These are phyloP conservation scores for Enteromius mattozi DNA, from an alignment of 2,797 vertebrate species.

Conservation along the genomic window DNA sequence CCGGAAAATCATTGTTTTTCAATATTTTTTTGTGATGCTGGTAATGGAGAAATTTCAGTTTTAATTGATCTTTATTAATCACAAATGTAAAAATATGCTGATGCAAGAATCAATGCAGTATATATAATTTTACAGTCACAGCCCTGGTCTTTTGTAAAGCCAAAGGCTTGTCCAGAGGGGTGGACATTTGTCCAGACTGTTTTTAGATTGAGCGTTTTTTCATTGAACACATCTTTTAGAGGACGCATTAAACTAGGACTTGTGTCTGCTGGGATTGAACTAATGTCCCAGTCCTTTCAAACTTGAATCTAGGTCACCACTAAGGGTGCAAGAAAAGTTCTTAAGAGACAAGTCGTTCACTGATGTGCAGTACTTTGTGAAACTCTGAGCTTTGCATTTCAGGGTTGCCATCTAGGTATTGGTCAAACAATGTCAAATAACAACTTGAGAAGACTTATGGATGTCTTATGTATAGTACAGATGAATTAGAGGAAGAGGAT, in stretches of 20 bases:
- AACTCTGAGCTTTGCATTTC: not conserved
- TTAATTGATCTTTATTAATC: not conserved
- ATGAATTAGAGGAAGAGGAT: conserved; percentile 45
- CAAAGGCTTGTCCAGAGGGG: not conserved
- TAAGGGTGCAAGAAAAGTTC: not conserved
- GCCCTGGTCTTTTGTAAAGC: not conserved
- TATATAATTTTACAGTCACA: not conserved
- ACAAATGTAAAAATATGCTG: not conserved
- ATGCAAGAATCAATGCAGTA: not conserved
- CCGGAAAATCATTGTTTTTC: not conserved
- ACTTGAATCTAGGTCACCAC: conserved; percentile 38
- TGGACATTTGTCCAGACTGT: not conserved
- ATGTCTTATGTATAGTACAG: not conserved
- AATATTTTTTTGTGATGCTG: not conserved
- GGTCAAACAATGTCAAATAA: conserved; percentile 3
- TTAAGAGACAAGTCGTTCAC: conserved; percentile 22
- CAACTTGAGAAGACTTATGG: not conserved
- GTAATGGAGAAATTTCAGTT: not conserved
- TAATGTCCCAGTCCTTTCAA: conserved; percentile 35
- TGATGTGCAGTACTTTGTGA: conserved; percentile 6
- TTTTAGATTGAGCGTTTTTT: conserved; percentile 20
- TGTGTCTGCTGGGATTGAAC: conserved; percentile 24
- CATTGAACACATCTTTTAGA: conserved; percentile 1
- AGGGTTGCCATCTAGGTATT: not conserved
- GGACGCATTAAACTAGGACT: conserved; percentile 21